phyloP scores from a whole-genome alignment of 2,113 vertebrate genomes.

The Melospiza melodia region DNA sequence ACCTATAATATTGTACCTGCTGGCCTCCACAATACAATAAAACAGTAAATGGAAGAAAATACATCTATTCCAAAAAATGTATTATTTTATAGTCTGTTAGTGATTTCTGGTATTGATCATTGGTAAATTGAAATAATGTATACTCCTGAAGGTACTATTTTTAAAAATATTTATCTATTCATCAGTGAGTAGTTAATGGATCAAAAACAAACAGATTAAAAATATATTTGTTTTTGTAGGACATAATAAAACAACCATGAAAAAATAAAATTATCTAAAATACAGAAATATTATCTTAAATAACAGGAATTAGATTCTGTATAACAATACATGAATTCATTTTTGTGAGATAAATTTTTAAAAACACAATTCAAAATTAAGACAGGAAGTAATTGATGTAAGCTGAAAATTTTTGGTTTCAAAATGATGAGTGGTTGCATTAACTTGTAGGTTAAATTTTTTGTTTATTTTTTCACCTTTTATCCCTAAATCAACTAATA shows the following conservation, averaged over 20 bases:
- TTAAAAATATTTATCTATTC: not conserved
- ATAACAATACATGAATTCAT: not conserved
- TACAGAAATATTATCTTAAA: not conserved
- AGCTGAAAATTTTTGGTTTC: not conserved
- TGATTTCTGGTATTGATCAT: not conserved
- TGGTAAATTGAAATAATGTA: not conserved
- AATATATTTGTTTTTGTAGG: not conserved
- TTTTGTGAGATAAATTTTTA: not conserved
- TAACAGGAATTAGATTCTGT: not conserved
- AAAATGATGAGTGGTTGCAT: not conserved
- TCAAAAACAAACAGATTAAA: not conserved
- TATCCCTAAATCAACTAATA: not conserved
- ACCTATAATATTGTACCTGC: not conserved
- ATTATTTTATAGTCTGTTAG: not conserved
- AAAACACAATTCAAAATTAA: not conserved
- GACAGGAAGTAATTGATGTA: not conserved
- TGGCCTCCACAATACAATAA: not conserved
- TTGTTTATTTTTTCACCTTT: not conserved
- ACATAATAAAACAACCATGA: not conserved
- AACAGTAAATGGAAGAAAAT: not conserved
- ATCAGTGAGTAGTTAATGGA: not conserved
- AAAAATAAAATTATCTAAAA: not conserved
- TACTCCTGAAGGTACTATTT: fast-evolving
- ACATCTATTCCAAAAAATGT: not conserved
- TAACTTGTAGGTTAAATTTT: not conserved